A percentile compares a stretch with the other conserved stretches of the same genome.
Evolutionary conservation across 1,140 invertebrate genomes (phyloP).

Genomic region (Phthorimaea operculella): DNA sequence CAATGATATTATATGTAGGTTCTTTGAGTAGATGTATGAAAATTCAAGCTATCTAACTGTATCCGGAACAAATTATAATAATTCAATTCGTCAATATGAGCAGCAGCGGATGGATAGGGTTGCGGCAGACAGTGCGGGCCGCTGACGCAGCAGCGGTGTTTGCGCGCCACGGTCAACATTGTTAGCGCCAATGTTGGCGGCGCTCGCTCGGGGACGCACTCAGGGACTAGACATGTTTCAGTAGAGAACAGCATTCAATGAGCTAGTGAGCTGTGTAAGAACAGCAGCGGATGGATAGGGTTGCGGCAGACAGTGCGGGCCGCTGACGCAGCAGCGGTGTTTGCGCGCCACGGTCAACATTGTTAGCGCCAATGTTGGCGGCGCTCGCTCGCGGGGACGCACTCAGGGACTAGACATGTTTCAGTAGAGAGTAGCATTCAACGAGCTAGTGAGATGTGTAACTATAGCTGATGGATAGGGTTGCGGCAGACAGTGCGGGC

Average conservation of each 20-base stretch:
- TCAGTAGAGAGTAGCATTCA: too few species aligned
- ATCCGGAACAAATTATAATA: too few species aligned
- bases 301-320: background rate
- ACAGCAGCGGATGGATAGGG: background rate
- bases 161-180: background rate
- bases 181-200: background rate
- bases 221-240: too few species aligned
- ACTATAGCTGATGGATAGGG: background rate
- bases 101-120: background rate
- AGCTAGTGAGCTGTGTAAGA: too few species aligned
- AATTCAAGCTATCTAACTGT: too few species aligned
- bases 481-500: background rate
- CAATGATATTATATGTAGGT: too few species aligned
- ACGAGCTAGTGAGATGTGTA: too few species aligned
- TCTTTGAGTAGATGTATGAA: too few species aligned
- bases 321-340: background rate
- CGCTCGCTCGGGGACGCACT: background rate
- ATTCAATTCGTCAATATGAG: background rate
- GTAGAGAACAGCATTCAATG: too few species aligned
- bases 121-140: background rate
- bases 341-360: background rate
- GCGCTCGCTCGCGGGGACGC: background rate
- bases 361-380: too few species aligned
- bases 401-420: too few species aligned
- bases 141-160: background rate